Percentiles rank a stretch among this genome's conserved stretches.
Evolutionary conservation across 2,888 invertebrate genomes (phyloP).

Genomic region (Drosophila nr. perissopoda): DNA sequence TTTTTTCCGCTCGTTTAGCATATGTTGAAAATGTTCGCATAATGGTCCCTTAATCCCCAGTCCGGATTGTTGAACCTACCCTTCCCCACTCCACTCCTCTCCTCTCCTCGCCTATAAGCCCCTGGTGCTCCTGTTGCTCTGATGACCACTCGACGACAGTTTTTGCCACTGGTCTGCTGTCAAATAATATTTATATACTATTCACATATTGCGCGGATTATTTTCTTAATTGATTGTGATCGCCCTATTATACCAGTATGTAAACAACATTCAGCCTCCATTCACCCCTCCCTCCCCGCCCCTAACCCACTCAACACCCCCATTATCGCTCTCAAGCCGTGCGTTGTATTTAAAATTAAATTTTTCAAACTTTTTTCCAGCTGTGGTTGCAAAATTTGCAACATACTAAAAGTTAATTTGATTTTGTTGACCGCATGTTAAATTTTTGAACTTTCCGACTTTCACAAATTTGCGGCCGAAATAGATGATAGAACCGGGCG

Average conservation of each 20-base stretch:
- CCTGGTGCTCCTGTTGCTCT: conserved; percentile 5
- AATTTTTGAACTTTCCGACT: conserved; percentile 68
- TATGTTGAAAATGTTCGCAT: conserved; percentile 62
- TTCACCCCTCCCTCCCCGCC: neutral
- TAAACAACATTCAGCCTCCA: neutral
- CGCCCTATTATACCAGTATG: conserved; percentile 57
- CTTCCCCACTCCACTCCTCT: neutral
- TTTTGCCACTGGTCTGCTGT: conserved; percentile 53
- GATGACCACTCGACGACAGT: conserved; percentile 53
- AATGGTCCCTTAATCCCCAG: conserved; percentile 57
- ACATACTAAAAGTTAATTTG: conserved; percentile 73
- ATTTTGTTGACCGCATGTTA: conserved; percentile 69
- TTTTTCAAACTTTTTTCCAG: conserved; percentile 47
- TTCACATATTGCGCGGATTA: conserved; percentile 71
- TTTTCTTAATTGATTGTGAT: conserved; percentile 75
- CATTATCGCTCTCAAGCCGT: neutral
- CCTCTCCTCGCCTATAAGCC: neutral
- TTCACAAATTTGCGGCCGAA: conserved; percentile 48
- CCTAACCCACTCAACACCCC: too few species aligned
- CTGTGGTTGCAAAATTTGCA: conserved; percentile 51
- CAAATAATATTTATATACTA: conserved; percentile 73
- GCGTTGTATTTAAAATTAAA: conserved; percentile 40
- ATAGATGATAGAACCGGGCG: neutral
- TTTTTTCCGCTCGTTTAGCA: conserved; percentile 52
- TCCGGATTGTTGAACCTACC: conserved; percentile 16